Percentiles rank a stretch among this genome's conserved stretches.
Conservation (phyloP, 2,888 invertebrate genomes). For the Drosophila acutilabella region DNA sequence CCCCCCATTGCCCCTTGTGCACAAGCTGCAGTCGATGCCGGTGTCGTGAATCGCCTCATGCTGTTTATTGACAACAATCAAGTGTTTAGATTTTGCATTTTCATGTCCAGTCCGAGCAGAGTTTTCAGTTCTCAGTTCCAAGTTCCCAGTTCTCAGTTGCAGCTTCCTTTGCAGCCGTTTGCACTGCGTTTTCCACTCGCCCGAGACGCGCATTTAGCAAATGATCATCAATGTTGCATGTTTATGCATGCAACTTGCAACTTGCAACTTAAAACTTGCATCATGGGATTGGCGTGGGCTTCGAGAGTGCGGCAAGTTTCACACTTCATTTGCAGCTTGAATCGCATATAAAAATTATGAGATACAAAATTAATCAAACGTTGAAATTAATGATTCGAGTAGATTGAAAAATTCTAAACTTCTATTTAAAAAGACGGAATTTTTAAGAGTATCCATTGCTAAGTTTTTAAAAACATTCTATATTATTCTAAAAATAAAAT, state of each 20-base stretch:
- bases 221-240: conserved; percentile 43
- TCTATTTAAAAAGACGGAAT: no score
- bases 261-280: conserved; percentile 7
- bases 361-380: background rate
- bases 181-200: conserved; percentile 19
- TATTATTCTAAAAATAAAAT: no score
- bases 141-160: conserved; percentile 5
- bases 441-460: no score
- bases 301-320: background rate
- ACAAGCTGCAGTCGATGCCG: conserved; percentile 3
- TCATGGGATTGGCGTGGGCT: conserved; percentile 45
- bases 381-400: no score
- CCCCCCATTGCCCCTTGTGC: background rate
- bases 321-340: background rate
- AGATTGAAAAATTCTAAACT: no score
- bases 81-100: conserved; percentile 63
- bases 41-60: conserved; percentile 33
- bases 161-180: background rate
- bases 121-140: conserved; percentile 7
- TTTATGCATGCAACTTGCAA: background rate
- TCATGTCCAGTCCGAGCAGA: conserved; percentile 39
- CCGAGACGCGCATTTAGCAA: conserved; percentile 27
- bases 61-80: conserved; percentile 65
- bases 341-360: background rate
- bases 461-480: no score